Base-by-base conservation (phyloP, 37 sponge, comb jelly and placozoan species). In the Halisarca cf. caerulea region DNA sequence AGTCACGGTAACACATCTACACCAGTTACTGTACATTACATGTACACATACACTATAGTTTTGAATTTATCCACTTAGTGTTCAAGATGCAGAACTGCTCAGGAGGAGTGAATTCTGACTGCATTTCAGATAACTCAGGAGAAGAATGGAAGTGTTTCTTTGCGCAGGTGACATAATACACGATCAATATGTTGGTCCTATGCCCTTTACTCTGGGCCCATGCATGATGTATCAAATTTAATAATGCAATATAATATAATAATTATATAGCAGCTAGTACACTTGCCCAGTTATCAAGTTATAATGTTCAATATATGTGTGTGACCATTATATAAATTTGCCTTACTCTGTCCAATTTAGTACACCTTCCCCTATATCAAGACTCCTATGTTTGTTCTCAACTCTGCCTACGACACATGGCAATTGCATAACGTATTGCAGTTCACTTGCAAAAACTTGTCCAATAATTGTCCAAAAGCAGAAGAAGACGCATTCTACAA, bases 131-230 rank as follows among this genome's bases (percentile, higher is more conserved):
- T 34, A 51, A 80, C 42, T 28, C 15, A 0, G 55, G 59, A 41
- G 87, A 91, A 43, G 83, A 80, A 32, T 95, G 95, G 95, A 88
- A 84, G 59, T 95, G 95, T 47, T 61, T 89, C 60, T 80, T 84
- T 82, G 92, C 92, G 68, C 92, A 90, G 59, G 93, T 92, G 53
- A n/a, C 4, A n/a, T n/a, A n/a, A n/a, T n/a, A n/a, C n/a, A n/a
- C n/a, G n/a, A n/a, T n/a, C n/a, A n/a, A n/a, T n/a, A n/a, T n/a
- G n/a, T n/a, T n/a, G n/a, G n/a, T n/a, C n/a, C n/a, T n/a, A n/a
- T n/a, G n/a, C n/a, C 20, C 55, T 81, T 25, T 32, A 60, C 44
- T 8, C 40, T 71, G 66, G 8, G 25, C 32, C 39, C n/a, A n/a
- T n/a, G n/a, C n/a, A n/a, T n/a, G n/a, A n/a, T n/a, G n/a, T n/a